Evolutionary conservation across 2,113 vertebrate genomes (phyloP).

Genomic region (Plectropomus leopardus): DNA sequence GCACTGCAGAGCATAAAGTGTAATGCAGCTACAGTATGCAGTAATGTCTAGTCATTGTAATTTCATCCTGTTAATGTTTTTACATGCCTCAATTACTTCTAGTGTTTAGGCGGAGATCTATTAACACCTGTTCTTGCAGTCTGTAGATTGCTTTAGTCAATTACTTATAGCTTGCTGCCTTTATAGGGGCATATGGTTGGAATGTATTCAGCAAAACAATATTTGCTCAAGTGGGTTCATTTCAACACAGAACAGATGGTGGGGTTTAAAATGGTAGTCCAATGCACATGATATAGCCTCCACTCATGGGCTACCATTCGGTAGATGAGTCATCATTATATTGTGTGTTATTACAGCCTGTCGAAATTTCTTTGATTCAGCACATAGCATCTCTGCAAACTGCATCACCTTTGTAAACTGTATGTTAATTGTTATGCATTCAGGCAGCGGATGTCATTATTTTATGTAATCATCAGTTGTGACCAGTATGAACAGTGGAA

Average conservation of each 20-base stretch:
- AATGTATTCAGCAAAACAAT: conserved; percentile 11
- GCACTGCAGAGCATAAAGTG: background rate
- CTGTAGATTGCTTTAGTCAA: background rate
- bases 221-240: conserved; percentile 29
- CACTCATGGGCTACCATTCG: background rate
- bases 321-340: conserved; percentile 10
- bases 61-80: conserved; percentile 1
- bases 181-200: conserved; percentile 37
- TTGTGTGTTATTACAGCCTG: background rate
- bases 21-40: background rate
- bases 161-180: conserved; percentile 14
- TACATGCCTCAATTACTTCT: background rate
- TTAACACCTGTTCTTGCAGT: conserved; percentile 18
- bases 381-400: background rate
- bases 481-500: conserved; percentile 2
- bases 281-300: conserved; percentile 17
- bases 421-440: conserved; percentile 8
- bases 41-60: background rate
- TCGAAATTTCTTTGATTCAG: conserved; percentile 16
- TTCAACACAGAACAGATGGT: conserved; percentile 35
- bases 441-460: conserved; percentile 9
- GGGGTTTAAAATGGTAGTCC: conserved; percentile 21
- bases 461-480: conserved; percentile 19
- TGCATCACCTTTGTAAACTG: conserved; percentile 1
- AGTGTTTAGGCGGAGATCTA: conserved; percentile 4